phyloP scores from a whole-genome alignment of 2,797 vertebrate genomes.

The Darevskia mixta region DNA sequence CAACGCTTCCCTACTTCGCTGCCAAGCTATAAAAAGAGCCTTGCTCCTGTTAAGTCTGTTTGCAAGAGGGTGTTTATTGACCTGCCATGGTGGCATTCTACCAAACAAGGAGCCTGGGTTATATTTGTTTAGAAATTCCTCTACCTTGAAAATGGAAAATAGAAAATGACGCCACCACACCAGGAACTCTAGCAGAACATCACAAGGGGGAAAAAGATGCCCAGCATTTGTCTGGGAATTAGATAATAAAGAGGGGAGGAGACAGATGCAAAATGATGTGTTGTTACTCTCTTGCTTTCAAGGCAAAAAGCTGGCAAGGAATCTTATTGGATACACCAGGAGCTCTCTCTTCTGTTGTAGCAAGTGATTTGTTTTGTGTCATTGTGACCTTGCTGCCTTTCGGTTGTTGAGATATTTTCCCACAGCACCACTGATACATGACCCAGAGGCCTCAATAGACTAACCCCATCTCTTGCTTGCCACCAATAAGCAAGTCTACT shows the following conservation, averaged over 20 bases:
- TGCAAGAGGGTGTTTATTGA: constrained; percentile 6
- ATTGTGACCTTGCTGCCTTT: constrained; percentile 41
- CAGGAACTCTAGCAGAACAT: constrained; percentile 23
- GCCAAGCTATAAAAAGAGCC: constrained; percentile 12
- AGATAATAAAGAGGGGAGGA: constrained; percentile 38
- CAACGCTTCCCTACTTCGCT: neutral
- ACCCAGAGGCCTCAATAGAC: constrained; percentile 23
- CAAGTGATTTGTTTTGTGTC: neutral
- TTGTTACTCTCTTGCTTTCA: constrained; percentile 40
- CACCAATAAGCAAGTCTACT: constrained; percentile 4
- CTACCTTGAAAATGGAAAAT: constrained; percentile 50
- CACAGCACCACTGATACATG: neutral
- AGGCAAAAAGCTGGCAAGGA: constrained; percentile 24
- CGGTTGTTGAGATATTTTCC: constrained; percentile 40
- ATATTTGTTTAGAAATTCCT: constrained; percentile 25
- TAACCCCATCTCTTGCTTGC: neutral
- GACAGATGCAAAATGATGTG: constrained; percentile 25
- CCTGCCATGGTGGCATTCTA: constrained; percentile 16
- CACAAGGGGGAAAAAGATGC: constrained; percentile 31
- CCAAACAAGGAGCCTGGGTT: constrained; percentile 27
- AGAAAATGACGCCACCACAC: constrained; percentile 36
- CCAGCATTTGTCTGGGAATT: constrained; percentile 52
- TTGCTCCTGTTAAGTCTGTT: neutral
- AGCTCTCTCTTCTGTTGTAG: constrained; percentile 14
- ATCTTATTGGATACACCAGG: neutral